A percentile compares a stretch with the other conserved stretches of the same genome.
Conservation (phyloP, 1,140 invertebrate genomes). For the Chionoecetes opilio region DNA sequence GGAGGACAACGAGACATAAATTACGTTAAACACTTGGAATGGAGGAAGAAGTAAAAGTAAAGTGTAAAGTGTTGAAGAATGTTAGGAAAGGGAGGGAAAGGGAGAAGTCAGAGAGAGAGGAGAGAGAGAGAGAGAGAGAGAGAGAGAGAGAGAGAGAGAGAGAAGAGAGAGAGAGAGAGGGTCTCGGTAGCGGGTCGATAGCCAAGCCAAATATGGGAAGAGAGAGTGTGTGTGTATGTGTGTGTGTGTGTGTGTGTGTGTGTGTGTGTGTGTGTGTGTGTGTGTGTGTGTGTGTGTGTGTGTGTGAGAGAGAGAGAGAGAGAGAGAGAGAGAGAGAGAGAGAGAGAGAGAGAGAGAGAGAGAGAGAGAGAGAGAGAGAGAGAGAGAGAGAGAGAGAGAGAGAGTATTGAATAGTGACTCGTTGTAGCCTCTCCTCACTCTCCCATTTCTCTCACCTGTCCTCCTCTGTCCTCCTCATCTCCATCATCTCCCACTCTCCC, state of each 20-base stretch:
- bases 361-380: too few relatives aligned
- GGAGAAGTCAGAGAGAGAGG: background rate
- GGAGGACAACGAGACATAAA: background rate
- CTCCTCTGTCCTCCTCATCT: background rate
- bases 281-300: too few relatives aligned
- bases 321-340: background rate
- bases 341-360: too few relatives aligned
- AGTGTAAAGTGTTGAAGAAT: background rate
- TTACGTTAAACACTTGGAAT: background rate
- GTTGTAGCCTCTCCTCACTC: background rate
- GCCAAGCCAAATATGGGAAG: constrained; percentile 8
- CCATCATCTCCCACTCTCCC: too few relatives aligned
- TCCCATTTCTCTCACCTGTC: background rate
- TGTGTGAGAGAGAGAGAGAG: background rate
- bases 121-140: constrained; percentile 25
- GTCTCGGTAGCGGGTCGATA: background rate
- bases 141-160: constrained; percentile 3
- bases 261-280: too few relatives aligned
- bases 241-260: too few relatives aligned
- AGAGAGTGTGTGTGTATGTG: too few relatives aligned
- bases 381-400: background rate
- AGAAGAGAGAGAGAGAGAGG: background rate
- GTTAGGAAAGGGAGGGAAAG: background rate
- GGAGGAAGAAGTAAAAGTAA: background rate
- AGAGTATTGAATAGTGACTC: constrained; percentile 11